Evolutionary conservation across 2,797 vertebrate genomes (phyloP).

Genomic region (Myripristis murdjan): DNA sequence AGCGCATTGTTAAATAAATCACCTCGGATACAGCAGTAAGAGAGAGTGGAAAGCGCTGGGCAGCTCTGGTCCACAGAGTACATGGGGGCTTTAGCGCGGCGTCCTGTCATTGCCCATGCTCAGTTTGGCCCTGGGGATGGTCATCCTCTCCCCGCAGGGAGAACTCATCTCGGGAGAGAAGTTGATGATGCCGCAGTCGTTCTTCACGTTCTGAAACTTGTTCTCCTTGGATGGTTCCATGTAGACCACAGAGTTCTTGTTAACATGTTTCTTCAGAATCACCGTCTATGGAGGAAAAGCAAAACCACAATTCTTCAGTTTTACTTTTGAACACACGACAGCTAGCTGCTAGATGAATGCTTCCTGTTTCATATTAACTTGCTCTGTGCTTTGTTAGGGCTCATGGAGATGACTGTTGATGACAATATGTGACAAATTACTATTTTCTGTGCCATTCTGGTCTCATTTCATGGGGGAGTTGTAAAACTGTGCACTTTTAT

Average conservation of each 20-base stretch:
- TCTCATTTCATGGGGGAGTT: slow-evolving; percentile 37
- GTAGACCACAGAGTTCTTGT: slow-evolving; percentile 87
- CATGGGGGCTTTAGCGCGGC: slow-evolving; percentile 67
- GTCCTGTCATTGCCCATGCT: slow-evolving; percentile 77
- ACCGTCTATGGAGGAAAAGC: slow-evolving; percentile 77
- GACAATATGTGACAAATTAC: slow-evolving; percentile 27
- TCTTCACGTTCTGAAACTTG: slow-evolving; percentile 86
- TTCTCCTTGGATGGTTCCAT: slow-evolving; percentile 89
- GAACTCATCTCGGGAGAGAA: slow-evolving; percentile 83
- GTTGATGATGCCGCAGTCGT: slow-evolving; percentile 84
- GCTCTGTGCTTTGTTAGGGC: neutral
- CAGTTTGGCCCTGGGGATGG: slow-evolving; percentile 87
- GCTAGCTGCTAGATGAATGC: neutral
- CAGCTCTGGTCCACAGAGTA: slow-evolving; percentile 53
- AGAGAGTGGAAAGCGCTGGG: slow-evolving; percentile 54
- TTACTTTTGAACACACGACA: slow-evolving; percentile 6
- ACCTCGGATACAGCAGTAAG: slow-evolving; percentile 56
- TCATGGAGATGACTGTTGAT: slow-evolving; percentile 1
- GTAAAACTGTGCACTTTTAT: slow-evolving; percentile 29
- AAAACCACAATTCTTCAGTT: slow-evolving; percentile 10
- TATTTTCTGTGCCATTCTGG: slow-evolving; percentile 30
- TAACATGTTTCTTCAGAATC: slow-evolving; percentile 88
- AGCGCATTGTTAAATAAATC: slow-evolving; percentile 29
- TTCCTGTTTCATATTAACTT: slow-evolving; percentile 2
- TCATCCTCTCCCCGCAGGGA: slow-evolving; percentile 81